Percentiles rank a stretch among this genome's conserved stretches.
phyloP scores from a whole-genome alignment of 1,140 invertebrate genomes.

The Calosoma granatense region DNA sequence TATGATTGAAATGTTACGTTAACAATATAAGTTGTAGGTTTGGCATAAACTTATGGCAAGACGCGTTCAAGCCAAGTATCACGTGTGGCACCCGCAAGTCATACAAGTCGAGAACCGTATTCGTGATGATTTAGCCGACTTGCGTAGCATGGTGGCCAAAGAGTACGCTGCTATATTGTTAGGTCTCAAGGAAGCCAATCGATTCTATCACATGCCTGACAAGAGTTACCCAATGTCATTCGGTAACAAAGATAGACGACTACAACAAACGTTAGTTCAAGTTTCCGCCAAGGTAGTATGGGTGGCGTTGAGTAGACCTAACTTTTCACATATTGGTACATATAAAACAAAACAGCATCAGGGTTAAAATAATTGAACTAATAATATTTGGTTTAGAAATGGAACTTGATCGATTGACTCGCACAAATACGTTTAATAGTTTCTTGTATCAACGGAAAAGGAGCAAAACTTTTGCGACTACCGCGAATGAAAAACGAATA shows the following conservation, averaged over 20 bases:
- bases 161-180: constrained; percentile 48
- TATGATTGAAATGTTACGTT: neutral
- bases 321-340: constrained; percentile 43
- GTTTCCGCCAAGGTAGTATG: constrained; percentile 49
- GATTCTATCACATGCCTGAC: constrained; percentile 47
- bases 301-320: constrained; percentile 46
- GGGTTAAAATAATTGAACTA: constrained; percentile 10
- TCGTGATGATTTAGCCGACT: constrained; percentile 43
- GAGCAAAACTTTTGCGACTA: constrained; percentile 26
- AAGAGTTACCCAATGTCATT: constrained; percentile 41
- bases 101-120: constrained; percentile 39
- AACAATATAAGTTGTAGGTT: constrained; percentile 29
- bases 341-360: constrained; percentile 9
- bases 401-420: constrained; percentile 47
- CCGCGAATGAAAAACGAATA: constrained; percentile 22
- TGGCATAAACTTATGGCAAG: constrained; percentile 42
- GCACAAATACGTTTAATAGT: constrained; percentile 46
- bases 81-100: constrained; percentile 46
- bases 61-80: constrained; percentile 41
- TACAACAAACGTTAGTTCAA: constrained; percentile 46
- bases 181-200: constrained; percentile 37
- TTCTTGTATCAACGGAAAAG: constrained; percentile 31
- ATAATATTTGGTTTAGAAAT: constrained; percentile 38
- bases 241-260: constrained; percentile 46
- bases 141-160: constrained; percentile 45